Evolutionary conservation across 2,113 vertebrate genomes (phyloP), one percentile per base, ranked within the genome.

Genomic region (Lipotes vexillifer): DNA sequence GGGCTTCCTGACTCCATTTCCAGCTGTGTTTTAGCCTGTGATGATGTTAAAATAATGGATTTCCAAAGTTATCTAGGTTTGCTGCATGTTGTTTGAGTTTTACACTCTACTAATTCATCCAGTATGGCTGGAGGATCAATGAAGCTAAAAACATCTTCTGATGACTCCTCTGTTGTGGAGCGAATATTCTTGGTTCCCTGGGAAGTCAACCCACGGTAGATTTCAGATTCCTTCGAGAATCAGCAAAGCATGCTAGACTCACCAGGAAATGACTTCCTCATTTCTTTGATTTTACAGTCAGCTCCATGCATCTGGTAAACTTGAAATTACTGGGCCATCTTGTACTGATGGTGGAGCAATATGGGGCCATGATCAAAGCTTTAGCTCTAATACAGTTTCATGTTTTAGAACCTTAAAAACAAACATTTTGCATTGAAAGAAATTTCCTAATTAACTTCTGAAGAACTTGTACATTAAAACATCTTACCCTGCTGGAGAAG

Each of bases 381-480:
- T 92, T 90, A 88, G 41, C 52, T 98, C 92, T 38, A 92, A 95
- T 31, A 88, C 10, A 89, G 90, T 93, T 97, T 97, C 31, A 86
- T 65, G 81, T 90, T 94, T 97, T 92, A 97, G 94, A 98, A 93
- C 25, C 80, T 97, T 81, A 94, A 72, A 98, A 98, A 98, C 91
- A 94, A 98, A 93, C 80, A 97, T 95, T 97, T 97, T 97, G n/a
- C 85, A 46, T 75, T 38, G 93, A 90, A 93, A 71, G 95, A 97
- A 98, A 98, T 95, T 88, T 97, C 89, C 81, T 94, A 97, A 98
- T 97, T 97, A 97, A 98, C 94, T 97, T 97, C 93, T 88, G 66
- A 98, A 97, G 92, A 97, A 96, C 97, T 95, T 98, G 63, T 84
- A 86, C 87, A 97, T 96, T 78, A 97, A 97, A 95, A 96, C 94